Base-by-base conservation (phyloP, 2,113 vertebrate genomes). In the Ceyx cyanopectus region DNA sequence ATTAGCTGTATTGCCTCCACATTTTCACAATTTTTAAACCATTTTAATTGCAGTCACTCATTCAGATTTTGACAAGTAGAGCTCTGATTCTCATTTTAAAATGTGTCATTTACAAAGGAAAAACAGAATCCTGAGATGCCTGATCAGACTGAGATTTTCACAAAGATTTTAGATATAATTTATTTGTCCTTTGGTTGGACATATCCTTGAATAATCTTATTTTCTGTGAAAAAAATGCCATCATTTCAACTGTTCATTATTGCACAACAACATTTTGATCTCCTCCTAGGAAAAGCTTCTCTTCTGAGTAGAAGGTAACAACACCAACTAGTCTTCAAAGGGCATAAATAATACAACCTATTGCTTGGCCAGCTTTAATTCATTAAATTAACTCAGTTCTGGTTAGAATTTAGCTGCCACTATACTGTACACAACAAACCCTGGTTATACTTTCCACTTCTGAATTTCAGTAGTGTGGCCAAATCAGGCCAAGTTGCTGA, bases 1-100 rank as follows among this genome's bases (percentile, higher is more conserved):
- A 95, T 97, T 96, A 96, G 86, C 79, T 94, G 72, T 83, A 89
- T 94, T 94, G 90, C 91, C 87, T 96, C 85, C 91, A 92, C 90
- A 78, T 82, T 93, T 89, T 94, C 75, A 87, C 92, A 57, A 91
- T 83, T 94, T 89, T 93, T 3, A 57, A 88, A 87, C 84, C 84
- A 63, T 89, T 89, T 93, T 82, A 94, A 94, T 78, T 72, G 48
- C 83, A 94, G 56, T 91, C 93, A 84, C 24, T 93, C 68, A 81
- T 88, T 86, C 80, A 74, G 77, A 63, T 89, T 93, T 93, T 94
- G 90, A 90, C 50, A 88, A 96, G 95, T 30, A 74, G 45, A 84
- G 14, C 76, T 87, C 78, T 88, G n/a, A 66, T 91, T 94, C 82
- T 92, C 46, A 26, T 93, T 92, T 94, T 81, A 88, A 94, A 84